Conservation (phyloP, 2,113 vertebrate species). For the Zingel zingel region DNA sequence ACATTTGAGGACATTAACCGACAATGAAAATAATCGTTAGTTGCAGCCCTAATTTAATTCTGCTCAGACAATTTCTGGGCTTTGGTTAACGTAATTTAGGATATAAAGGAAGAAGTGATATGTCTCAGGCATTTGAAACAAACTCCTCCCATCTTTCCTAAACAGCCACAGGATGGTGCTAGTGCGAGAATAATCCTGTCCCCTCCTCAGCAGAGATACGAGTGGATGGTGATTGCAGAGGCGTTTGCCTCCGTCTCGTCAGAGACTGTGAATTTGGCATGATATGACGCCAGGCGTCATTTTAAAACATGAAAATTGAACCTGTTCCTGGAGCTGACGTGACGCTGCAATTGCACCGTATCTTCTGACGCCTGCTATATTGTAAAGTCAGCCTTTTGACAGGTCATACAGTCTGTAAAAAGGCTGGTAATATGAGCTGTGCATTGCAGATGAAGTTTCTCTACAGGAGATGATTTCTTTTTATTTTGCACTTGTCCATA, state of each 20-base stretch:
- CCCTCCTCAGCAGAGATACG: constrained; percentile 44
- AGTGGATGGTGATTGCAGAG: constrained; percentile 54
- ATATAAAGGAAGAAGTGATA: neutral
- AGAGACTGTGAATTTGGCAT: constrained; percentile 54
- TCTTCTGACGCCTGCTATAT: constrained; percentile 51
- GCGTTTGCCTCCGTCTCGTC: constrained; percentile 63
- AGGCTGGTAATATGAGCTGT: constrained; percentile 55
- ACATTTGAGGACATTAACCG: too few species aligned
- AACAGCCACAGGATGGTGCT: constrained; percentile 76
- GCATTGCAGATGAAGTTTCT: constrained; percentile 49
- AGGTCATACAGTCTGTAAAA: constrained; percentile 47
- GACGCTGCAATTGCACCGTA: constrained; percentile 32
- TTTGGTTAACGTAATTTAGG: constrained; percentile 10
- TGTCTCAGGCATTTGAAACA: neutral
- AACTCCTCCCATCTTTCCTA: constrained; percentile 8
- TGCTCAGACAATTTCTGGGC: neutral
- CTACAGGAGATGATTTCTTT: neutral
- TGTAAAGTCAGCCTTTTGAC: constrained; percentile 65
- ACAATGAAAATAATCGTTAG: too few species aligned
- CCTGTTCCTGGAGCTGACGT: constrained; percentile 35
- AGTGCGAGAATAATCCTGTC: constrained; percentile 62
- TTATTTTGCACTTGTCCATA: constrained; percentile 13
- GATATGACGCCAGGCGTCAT: constrained; percentile 53
- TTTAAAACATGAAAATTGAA: constrained; percentile 65
- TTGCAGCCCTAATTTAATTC: too few species aligned